These are phyloP conservation scores for Dryas iulia DNA, from an alignment of 1,140 invertebrate genomes.

Conservation along the genomic window DNA sequence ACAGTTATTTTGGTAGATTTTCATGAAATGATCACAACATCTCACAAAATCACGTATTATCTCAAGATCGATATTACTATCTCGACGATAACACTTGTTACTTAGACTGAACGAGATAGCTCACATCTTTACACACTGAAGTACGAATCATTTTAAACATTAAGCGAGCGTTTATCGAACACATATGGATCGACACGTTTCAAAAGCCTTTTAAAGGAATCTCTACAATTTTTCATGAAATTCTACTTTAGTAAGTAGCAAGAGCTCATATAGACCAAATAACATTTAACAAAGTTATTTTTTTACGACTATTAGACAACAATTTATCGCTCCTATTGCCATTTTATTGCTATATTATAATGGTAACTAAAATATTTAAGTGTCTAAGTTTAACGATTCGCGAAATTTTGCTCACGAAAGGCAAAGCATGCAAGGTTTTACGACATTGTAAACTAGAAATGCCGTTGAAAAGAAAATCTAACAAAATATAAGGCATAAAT, in stretches of 20 bases:
- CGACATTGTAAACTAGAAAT: conserved; percentile 5
- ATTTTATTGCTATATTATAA: not conserved
- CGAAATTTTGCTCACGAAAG: not conserved
- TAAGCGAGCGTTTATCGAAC: no score
- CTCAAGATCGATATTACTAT: conserved; percentile 26
- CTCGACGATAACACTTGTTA: conserved; percentile 20
- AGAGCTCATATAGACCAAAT: no score
- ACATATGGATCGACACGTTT: no score
- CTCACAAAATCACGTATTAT: conserved; percentile 28
- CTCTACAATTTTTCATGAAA: no score
- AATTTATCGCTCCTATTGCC: not conserved
- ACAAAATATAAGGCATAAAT: not conserved
- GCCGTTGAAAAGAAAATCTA: not conserved
- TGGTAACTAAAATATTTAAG: conserved; percentile 7
- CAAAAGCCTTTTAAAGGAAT: no score
- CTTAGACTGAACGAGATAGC: conserved; percentile 7
- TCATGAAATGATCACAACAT: conserved; percentile 21
- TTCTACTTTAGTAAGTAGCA: no score
- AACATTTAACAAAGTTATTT: no score
- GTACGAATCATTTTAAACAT: not conserved
- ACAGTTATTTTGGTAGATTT: not conserved
- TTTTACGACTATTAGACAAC: not conserved
- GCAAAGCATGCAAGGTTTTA: conserved; percentile 5
- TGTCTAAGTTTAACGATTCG: conserved; percentile 6
- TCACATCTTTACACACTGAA: not conserved